A percentile compares a stretch with the other conserved stretches of the same genome.
Evolutionary conservation across 2,797 vertebrate genomes (phyloP).

Genomic region (Emys orbicularis): DNA sequence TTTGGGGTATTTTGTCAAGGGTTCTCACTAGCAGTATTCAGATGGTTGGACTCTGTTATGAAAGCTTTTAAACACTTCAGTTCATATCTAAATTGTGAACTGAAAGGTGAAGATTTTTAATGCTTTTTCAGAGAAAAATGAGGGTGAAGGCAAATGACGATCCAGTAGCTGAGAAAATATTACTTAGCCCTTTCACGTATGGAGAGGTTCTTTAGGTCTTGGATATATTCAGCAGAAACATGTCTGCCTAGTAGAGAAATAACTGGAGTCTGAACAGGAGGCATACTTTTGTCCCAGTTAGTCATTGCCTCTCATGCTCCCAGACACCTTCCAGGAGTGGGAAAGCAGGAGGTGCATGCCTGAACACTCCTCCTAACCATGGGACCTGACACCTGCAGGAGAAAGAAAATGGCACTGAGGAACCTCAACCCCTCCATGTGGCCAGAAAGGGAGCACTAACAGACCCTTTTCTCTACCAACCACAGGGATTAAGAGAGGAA

Average conservation of each 20-base stretch:
- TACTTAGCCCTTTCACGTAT: background rate
- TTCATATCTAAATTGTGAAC: background rate
- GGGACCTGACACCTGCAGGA: background rate
- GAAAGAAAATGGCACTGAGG: background rate
- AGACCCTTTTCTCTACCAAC: background rate
- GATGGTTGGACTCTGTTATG: background rate
- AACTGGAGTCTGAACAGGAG: background rate
- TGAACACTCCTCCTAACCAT: background rate
- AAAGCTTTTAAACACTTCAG: conserved; percentile 37
- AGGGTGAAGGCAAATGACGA: background rate
- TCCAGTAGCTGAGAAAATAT: background rate
- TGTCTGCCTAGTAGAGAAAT: background rate
- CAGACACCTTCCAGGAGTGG: background rate
- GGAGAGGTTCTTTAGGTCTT: background rate
- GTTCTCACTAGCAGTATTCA: background rate
- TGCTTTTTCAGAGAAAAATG: background rate
- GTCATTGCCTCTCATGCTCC: background rate
- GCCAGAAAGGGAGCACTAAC: background rate
- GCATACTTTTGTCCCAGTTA: background rate
- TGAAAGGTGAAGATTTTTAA: background rate
- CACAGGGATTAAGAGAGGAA: background rate
- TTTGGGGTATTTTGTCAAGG: conserved; percentile 21
- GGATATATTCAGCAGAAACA: background rate
- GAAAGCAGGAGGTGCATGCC: background rate
- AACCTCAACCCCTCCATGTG: accelerated